phyloP scores from a whole-genome alignment of 2,888 invertebrate species.

The Ditula angustiorana region DNA sequence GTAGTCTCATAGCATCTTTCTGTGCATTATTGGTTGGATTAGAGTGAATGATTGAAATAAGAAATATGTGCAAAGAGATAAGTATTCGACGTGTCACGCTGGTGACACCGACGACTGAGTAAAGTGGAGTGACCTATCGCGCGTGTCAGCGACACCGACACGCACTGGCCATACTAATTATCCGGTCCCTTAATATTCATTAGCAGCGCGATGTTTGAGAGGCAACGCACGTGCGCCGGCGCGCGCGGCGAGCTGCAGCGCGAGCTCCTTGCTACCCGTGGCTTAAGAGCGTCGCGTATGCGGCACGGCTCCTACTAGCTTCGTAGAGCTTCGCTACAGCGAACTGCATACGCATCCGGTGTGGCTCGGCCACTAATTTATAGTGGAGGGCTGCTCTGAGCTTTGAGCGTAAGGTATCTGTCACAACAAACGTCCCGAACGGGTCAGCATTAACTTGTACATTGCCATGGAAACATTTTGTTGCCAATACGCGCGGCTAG shows the following conservation, averaged over 20 bases:
- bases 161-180: constrained; percentile 31
- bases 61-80: constrained; percentile 13
- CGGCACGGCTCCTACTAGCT: too few relatives aligned
- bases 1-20: background rate
- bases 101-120: background rate
- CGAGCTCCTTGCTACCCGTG: background rate
- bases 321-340: too few relatives aligned
- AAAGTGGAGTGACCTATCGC: constrained; percentile 30
- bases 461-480: too few relatives aligned
- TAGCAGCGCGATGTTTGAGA: background rate
- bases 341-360: too few relatives aligned
- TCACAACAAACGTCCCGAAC: too few relatives aligned
- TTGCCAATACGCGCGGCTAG: too few relatives aligned
- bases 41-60: too few relatives aligned
- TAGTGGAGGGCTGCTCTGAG: too few relatives aligned
- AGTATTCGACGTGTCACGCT: background rate
- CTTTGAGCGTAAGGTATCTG: too few relatives aligned
- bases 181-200: constrained; percentile 32
- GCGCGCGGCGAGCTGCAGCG: background rate
- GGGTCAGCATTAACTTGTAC: too few relatives aligned
- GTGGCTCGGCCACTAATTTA: too few relatives aligned
- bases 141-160: constrained; percentile 34
- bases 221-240: constrained; percentile 1
- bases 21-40: background rate
- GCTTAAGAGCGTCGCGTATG: too few relatives aligned